phyloP scores from a whole-genome alignment of 2,797 vertebrate species.

The Oreonectes daqikongensis region DNA sequence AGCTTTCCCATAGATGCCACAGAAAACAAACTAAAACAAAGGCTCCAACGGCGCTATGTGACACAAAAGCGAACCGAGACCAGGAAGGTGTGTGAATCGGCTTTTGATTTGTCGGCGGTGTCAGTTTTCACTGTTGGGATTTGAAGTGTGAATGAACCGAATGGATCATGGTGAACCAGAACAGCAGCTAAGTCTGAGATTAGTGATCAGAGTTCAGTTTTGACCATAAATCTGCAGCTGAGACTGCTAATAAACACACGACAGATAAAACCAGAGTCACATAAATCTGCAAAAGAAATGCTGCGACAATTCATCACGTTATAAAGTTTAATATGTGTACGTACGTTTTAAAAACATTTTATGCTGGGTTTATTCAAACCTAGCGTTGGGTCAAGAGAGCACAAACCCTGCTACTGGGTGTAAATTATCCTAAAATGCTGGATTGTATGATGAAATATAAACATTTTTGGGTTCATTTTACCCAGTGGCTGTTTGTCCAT shows the following conservation, averaged over 20 bases:
- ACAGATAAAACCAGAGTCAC: too few relatives aligned
- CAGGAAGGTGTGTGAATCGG: slow-evolving; percentile 1
- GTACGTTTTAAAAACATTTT: too few relatives aligned
- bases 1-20: slow-evolving; percentile 46
- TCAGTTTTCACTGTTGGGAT: slow-evolving; percentile 22
- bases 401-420: too few relatives aligned
- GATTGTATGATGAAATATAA: too few relatives aligned
- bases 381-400: too few relatives aligned
- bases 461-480: too few relatives aligned
- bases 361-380: too few relatives aligned
- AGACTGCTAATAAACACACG: background rate
- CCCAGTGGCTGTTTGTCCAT: too few relatives aligned
- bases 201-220: background rate
- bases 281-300: too few relatives aligned
- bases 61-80: slow-evolving; percentile 23
- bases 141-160: slow-evolving; percentile 29
- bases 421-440: too few relatives aligned
- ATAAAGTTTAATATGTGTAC: too few relatives aligned
- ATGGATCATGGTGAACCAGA: slow-evolving; percentile 11
- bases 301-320: too few relatives aligned
- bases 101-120: slow-evolving; percentile 47
- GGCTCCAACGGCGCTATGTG: slow-evolving; percentile 19
- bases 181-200: slow-evolving; percentile 2
- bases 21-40: slow-evolving; percentile 48
- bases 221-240: background rate